A percentile compares a stretch with the other conserved stretches of the same genome.
Evolutionary conservation across 2,888 invertebrate genomes (phyloP).

Genomic region (Vannuccia rotundouncinata): DNA sequence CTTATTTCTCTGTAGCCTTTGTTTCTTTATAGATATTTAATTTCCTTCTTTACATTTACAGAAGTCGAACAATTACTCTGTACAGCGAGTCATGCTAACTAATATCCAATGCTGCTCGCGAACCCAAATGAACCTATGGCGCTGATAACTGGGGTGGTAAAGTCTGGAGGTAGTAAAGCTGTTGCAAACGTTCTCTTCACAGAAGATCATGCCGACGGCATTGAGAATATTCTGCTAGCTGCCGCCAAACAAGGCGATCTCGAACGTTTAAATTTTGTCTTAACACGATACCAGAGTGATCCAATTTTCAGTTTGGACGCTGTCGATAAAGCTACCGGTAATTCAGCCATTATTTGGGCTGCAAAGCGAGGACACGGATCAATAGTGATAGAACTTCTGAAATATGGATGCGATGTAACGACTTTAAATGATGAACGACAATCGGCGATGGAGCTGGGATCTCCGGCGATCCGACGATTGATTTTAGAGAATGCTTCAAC

Average conservation of each 20-base stretch:
- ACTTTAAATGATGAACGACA: slow-evolving; percentile 51
- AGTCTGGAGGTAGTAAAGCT: background rate
- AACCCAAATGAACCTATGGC: background rate
- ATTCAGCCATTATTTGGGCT: slow-evolving; percentile 55
- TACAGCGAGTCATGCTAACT: background rate
- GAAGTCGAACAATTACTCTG: background rate
- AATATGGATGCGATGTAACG: slow-evolving; percentile 53
- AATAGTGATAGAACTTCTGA: slow-evolving; percentile 44
- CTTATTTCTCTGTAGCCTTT: no score
- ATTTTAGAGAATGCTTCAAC: slow-evolving; percentile 49
- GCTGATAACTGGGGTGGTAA: background rate
- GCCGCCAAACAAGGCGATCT: background rate
- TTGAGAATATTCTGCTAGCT: background rate
- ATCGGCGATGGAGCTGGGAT: slow-evolving; percentile 51
- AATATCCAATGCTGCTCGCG: background rate
- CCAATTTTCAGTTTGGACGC: slow-evolving; percentile 48
- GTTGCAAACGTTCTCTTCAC: background rate
- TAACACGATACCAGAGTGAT: background rate
- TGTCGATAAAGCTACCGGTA: slow-evolving; percentile 53
- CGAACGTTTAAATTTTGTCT: background rate
- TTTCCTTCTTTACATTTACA: background rate
- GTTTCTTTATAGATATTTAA: no score
- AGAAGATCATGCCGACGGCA: background rate
- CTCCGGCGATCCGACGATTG: slow-evolving; percentile 47
- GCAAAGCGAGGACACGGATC: slow-evolving; percentile 52